A percentile compares a stretch with the other conserved stretches of the same genome.
These are phyloP conservation scores for Anser brachyrhynchus DNA, from an alignment of 2,113 vertebrate genomes.

Conservation along the genomic window DNA sequence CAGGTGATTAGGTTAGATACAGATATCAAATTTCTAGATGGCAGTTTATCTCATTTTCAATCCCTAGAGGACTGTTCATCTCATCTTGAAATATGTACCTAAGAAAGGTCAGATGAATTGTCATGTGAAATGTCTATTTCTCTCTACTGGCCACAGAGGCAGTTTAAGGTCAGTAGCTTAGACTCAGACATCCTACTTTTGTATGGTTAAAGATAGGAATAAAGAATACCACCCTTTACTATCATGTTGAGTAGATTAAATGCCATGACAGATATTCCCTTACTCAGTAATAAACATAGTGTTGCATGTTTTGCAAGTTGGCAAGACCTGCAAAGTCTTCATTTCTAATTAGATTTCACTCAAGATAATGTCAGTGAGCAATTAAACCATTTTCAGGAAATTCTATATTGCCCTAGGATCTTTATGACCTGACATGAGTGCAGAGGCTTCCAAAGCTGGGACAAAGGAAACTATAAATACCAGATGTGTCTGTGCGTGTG, in stretches of 20 bases:
- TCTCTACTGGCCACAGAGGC: conserved; percentile 6
- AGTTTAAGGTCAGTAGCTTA: conserved; percentile 29
- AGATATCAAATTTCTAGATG: conserved; percentile 51
- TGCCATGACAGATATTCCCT: not conserved
- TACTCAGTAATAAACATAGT: conserved; percentile 15
- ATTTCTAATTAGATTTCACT: conserved; percentile 44
- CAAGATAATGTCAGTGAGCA: conserved; percentile 41
- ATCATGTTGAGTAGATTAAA: conserved; percentile 13
- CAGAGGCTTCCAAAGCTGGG: conserved; percentile 20
- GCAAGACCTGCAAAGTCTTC: not conserved
- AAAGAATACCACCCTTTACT: not conserved
- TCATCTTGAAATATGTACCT: conserved; percentile 44
- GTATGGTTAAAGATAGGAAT: conserved; percentile 10
- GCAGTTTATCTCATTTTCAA: conserved; percentile 50
- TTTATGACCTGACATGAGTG: conserved; percentile 17
- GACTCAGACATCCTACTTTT: not conserved
- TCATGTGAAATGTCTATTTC: conserved; percentile 15
- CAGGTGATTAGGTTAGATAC: conserved; percentile 45
- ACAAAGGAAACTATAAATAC: conserved; percentile 60
- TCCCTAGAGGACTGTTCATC: conserved; percentile 25
- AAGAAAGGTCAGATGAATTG: conserved; percentile 57
- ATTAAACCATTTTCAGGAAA: conserved; percentile 59
- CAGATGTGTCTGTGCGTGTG: not conserved
- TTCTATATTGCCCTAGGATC: conserved; percentile 25
- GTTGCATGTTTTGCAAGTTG: conserved; percentile 30